A percentile compares a stretch with the other conserved stretches of the same genome.
These are phyloP conservation scores for Leptinotarsa juncta DNA, from an alignment of 2,888 invertebrate genomes.

Conservation along the genomic window DNA sequence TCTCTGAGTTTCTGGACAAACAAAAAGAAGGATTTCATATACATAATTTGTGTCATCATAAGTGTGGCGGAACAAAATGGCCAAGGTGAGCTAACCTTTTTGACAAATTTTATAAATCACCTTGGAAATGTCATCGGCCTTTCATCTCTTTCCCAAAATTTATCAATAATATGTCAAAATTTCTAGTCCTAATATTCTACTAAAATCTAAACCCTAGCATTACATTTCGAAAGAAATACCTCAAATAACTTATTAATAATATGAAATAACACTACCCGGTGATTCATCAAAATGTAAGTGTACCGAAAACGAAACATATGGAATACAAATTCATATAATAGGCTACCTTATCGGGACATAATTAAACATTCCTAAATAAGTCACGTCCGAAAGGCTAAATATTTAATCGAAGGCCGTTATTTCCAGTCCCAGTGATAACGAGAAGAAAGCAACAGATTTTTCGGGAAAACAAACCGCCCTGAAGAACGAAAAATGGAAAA, in stretches of 20 bases:
- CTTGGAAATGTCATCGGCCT: background rate
- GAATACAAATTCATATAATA: background rate
- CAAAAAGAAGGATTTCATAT: background rate
- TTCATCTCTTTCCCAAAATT: background rate
- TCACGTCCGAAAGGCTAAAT: background rate
- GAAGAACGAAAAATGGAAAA: background rate
- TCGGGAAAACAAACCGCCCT: background rate
- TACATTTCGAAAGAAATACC: background rate
- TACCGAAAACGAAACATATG: background rate
- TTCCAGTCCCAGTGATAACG: background rate
- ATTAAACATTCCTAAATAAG: conserved; percentile 4
- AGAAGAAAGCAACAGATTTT: background rate
- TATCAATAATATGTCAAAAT: conserved; percentile 15
- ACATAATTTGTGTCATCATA: background rate
- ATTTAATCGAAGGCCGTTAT: conserved; percentile 3
- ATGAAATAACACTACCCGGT: conserved; percentile 2
- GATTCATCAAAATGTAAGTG: conserved; percentile 15
- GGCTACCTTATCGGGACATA: background rate
- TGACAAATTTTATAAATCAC: background rate
- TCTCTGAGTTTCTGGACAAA: background rate
- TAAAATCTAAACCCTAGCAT: background rate
- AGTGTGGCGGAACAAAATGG: background rate
- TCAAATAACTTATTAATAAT: background rate
- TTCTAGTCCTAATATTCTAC: background rate
- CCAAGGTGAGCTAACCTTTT: background rate